Conservation (phyloP, 2,113 vertebrate species). For the Ascaphus truei region DNA sequence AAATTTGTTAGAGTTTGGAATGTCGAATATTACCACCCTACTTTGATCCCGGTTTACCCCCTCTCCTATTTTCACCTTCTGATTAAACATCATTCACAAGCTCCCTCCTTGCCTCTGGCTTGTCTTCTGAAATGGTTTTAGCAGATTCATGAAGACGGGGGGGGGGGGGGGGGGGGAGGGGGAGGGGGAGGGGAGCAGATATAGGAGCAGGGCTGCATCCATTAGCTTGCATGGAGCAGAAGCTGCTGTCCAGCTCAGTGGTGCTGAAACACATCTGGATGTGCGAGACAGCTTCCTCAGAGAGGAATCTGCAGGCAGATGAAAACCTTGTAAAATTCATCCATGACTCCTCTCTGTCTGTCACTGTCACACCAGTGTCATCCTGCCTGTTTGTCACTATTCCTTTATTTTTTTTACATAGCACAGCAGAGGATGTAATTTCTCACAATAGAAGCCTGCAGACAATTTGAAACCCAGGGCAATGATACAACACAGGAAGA, state of each 20-base stretch:
- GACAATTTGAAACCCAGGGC: too few species aligned
- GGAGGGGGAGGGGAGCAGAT: too few species aligned
- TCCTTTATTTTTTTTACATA: too few species aligned
- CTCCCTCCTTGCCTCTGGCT: conserved; percentile 3
- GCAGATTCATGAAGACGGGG: background rate
- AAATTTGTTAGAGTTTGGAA: too few species aligned
- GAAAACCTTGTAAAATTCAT: background rate
- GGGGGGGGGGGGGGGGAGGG: background rate
- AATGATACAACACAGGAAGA: too few species aligned
- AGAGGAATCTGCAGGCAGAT: background rate
- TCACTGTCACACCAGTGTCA: background rate
- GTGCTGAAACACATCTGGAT: conserved; percentile 34
- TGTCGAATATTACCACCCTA: too few species aligned
- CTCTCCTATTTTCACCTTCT: background rate
- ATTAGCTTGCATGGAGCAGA: conserved; percentile 5
- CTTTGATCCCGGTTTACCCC: background rate
- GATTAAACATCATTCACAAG: conserved; percentile 1
- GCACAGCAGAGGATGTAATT: too few species aligned
- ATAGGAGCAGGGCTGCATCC: background rate
- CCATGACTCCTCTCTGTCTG: background rate
- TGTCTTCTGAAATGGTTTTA: background rate
- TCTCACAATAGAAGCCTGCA: too few species aligned
- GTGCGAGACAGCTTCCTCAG: background rate
- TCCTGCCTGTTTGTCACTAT: too few species aligned
- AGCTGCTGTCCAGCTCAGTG: conserved; percentile 24